Base-by-base conservation (phyloP, 2,113 vertebrate genomes). In the Leptobrachium leishanense region DNA sequence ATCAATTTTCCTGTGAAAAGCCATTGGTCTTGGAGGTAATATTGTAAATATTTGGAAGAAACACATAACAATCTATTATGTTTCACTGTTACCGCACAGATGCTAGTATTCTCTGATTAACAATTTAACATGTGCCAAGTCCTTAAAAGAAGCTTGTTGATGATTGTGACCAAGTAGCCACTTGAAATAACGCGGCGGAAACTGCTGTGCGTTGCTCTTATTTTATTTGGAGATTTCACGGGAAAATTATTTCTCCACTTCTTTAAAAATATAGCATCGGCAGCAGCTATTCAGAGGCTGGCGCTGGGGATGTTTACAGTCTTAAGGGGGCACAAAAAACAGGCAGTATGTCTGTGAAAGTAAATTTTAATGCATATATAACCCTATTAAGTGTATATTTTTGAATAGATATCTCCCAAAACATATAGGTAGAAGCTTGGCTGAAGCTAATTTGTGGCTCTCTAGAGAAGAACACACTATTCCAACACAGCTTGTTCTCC, bases 81-180 rank as follows among this genome's bases (percentile, higher is more conserved):
- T 50, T 46, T 70, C 8, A 50, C 43, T 20, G 2, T 46, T 9
- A 9, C 8, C 50, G 68, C 43, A 53, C 44, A 70, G 44, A 70
- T 70, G n/a, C 44, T 50, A 2, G n/a, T 46, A 50, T 50, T 46
- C 68, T 70, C 44, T 64, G n/a, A 64, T 64, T 70, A 50, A 46
- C n/a, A 70, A 70, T 70, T 46, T 50, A 70, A 9, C 68, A n/a
- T 70, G 68, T 70, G 68, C 68, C 68, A 50, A 20, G 68, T 42
- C 43, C 43, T 70, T 50, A 50, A 53, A n/a, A 31, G 43, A 53
- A 70, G 43, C 50, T 43, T 50, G 31, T 70, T 70, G 68, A 46
- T 46, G 43, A 46, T 70, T 70, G 43, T 50, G 68, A 44, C 12
- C 68, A 70, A 70, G 68, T 70, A 50, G n/a, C 68, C 68, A 50